Conservation (phyloP, 2,888 invertebrate species). For the Lochmaea crataegi region DNA sequence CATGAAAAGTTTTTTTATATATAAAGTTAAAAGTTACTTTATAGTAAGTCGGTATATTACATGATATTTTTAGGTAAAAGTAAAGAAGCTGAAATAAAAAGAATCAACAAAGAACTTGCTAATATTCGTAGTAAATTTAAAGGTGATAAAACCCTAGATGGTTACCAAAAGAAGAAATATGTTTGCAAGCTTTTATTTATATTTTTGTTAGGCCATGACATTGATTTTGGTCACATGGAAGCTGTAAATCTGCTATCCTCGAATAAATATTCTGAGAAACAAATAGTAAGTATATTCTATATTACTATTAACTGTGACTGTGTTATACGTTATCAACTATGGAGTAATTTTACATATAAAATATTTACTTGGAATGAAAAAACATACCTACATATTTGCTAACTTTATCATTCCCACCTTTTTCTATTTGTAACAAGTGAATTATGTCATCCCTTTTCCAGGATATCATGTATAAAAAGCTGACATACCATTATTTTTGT, state of each 20-base stretch:
- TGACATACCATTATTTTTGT: no score
- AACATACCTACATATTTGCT: no score
- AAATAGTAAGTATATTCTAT: constrained; percentile 78
- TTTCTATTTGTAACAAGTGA: no score
- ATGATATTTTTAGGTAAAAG: constrained; percentile 83
- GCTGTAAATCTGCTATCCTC: constrained; percentile 99
- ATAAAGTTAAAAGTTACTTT: neutral
- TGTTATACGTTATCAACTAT: no score
- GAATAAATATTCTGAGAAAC: constrained; percentile 99
- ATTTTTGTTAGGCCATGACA: constrained; percentile 98
- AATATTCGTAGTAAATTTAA: constrained; percentile 99
- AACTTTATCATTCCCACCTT: no score
- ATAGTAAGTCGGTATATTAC: constrained; percentile 18
- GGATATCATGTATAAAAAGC: no score
- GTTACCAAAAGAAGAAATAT: constrained; percentile 99
- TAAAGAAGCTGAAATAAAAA: constrained; percentile 99
- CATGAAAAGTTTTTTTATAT: no score
- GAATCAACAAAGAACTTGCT: constrained; percentile 99
- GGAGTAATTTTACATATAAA: neutral
- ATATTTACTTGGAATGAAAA: no score
- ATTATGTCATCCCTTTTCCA: no score
- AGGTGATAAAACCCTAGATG: constrained; percentile 99
- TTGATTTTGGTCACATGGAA: constrained; percentile 99
- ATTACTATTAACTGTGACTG: neutral
- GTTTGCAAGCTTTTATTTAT: constrained; percentile 99